phyloP scores from a whole-genome alignment of 1,140 invertebrate genomes.

The Drosophila funebris region DNA sequence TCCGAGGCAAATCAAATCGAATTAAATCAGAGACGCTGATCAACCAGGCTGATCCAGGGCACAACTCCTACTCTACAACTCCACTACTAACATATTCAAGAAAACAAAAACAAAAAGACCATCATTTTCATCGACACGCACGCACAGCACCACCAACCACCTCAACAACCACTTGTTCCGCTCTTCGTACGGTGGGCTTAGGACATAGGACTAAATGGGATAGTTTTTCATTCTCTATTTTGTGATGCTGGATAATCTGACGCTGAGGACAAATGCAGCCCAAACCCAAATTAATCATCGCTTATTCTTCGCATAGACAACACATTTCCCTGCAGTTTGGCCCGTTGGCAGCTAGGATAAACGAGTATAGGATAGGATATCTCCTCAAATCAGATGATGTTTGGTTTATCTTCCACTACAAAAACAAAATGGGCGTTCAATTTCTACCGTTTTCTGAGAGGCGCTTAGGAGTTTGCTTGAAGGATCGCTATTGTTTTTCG shows the following conservation, averaged over 20 bases:
- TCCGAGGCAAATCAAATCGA: not conserved
- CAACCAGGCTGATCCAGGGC: slow-evolving; percentile 22
- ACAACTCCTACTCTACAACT: slow-evolving; percentile 12
- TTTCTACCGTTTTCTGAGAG: slow-evolving; percentile 8
- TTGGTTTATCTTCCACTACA: slow-evolving; percentile 1
- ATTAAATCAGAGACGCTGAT: slow-evolving; percentile 1
- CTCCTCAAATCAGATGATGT: not conserved
- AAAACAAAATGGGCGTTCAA: slow-evolving; percentile 1
- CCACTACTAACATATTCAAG: slow-evolving; percentile 41
- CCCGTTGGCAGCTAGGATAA: slow-evolving; percentile 11
- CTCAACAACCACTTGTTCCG: slow-evolving; percentile 10
- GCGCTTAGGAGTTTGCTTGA: slow-evolving; percentile 19
- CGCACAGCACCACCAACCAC: slow-evolving; percentile 27
- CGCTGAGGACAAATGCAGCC: slow-evolving; percentile 16
- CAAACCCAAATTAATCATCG: not conserved
- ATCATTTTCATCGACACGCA: slow-evolving; percentile 48
- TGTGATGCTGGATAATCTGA: not conserved
- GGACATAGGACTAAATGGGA: slow-evolving; percentile 17
- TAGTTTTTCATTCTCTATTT: slow-evolving; percentile 18
- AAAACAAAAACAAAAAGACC: slow-evolving; percentile 9
- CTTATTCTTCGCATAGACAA: slow-evolving; percentile 29
- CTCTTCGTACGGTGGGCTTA: slow-evolving; percentile 18
- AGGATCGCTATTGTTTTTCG: slow-evolving; percentile 18
- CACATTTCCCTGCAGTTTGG: slow-evolving; percentile 26
- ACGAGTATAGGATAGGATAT: slow-evolving; percentile 20